These are phyloP conservation scores for Perodicticus potto DNA, from an alignment of 2,797 vertebrate species.

Conservation along the genomic window DNA sequence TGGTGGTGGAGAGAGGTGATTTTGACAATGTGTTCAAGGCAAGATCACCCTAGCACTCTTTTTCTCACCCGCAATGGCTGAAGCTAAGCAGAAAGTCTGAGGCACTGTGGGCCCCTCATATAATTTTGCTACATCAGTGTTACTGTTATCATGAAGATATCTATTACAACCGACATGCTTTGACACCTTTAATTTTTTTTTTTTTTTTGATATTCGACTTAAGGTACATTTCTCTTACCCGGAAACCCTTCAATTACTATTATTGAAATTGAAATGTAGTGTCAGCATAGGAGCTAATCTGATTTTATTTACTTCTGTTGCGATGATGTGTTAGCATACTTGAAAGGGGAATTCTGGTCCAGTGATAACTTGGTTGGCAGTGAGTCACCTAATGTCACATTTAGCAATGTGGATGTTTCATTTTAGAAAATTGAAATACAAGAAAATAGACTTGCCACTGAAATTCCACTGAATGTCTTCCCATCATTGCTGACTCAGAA, in stretches of 20 bases:
- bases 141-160: background rate
- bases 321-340: background rate
- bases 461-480: background rate
- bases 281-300: conserved; percentile 11
- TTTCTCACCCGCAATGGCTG: accelerated
- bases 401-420: background rate
- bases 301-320: background rate
- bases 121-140: background rate
- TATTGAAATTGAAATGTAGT: conserved; percentile 28
- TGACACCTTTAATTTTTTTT: background rate
- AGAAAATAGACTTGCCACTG: background rate
- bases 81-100: background rate
- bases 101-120: too few species aligned
- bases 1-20: background rate
- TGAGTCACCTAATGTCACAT: background rate
- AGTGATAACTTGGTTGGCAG: background rate
- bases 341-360: conserved; percentile 1
- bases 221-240: conserved; percentile 24
- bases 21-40: background rate
- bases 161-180: background rate
- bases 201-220: conserved; percentile 4
- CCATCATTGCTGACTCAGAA: background rate
- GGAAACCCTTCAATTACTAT: conserved; percentile 41
- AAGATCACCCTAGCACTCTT: background rate
- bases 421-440: background rate